phyloP scores from a whole-genome alignment of 1,140 invertebrate species.

The Scaptomyza hsui region DNA sequence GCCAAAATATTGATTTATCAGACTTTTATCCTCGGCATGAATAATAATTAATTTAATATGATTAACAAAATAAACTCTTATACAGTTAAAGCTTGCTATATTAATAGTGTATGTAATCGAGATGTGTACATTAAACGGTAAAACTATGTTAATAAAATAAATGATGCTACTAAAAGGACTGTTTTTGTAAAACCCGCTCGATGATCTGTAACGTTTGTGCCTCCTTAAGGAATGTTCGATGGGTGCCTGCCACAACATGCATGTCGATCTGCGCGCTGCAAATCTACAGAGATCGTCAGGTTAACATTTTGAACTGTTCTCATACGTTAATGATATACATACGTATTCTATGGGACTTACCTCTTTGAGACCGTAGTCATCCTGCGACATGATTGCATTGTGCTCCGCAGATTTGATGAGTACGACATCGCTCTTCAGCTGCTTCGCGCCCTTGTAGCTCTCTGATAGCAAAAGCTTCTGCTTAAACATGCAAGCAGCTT shows the following conservation, averaged over 20 bases:
- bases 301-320: not conserved
- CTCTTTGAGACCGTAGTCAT: slow-evolving; percentile 90
- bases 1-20: slow-evolving; percentile 3
- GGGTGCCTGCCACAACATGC: slow-evolving; percentile 90
- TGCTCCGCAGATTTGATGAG: slow-evolving; percentile 93
- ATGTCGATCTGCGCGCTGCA: slow-evolving; percentile 88
- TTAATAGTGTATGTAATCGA: slow-evolving; percentile 9
- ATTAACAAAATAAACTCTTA: slow-evolving; percentile 17
- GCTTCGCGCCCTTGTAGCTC: slow-evolving; percentile 88
- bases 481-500: slow-evolving; percentile 90
- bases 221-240: slow-evolving; percentile 91
- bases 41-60: slow-evolving; percentile 6
- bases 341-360: slow-evolving; percentile 84
- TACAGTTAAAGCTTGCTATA: slow-evolving; percentile 16
- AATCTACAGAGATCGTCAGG: slow-evolving; percentile 84
- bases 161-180: slow-evolving; percentile 35
- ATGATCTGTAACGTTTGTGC: slow-evolving; percentile 86
- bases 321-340: no score
- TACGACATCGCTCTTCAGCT: slow-evolving; percentile 89
- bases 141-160: slow-evolving; percentile 25
- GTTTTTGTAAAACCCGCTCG: slow-evolving; percentile 66
- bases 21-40: not conserved
- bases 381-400: slow-evolving; percentile 88
- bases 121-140: slow-evolving; percentile 4
- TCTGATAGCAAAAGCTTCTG: slow-evolving; percentile 90